phyloP scores from a whole-genome alignment of 2,113 vertebrate species.

The Spilogale gracilis region DNA sequence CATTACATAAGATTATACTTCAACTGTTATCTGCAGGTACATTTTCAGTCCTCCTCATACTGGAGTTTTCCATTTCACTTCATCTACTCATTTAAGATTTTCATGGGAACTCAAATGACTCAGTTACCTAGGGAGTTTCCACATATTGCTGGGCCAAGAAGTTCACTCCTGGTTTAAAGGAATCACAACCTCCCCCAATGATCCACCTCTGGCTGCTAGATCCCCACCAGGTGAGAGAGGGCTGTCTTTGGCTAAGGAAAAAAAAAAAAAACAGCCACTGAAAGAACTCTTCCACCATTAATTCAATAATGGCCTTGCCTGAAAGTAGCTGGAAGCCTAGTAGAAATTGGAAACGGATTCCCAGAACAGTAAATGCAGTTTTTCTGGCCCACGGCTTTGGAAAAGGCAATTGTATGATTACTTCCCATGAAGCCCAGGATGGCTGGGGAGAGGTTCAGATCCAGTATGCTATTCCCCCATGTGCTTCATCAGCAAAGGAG shows the following conservation, averaged over 20 bases:
- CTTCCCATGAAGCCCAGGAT: not conserved
- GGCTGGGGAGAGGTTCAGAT: not conserved
- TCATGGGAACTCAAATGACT: not conserved
- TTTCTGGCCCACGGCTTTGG: not conserved
- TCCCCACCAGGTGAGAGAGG: not conserved
- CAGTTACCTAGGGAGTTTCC: not conserved
- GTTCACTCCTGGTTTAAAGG: not conserved
- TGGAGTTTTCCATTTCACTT: slow-evolving; percentile 57
- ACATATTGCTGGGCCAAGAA: not conserved
- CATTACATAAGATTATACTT: slow-evolving; percentile 17
- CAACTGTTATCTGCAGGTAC: slow-evolving; percentile 31
- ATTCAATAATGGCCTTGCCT: not conserved
- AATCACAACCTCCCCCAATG: not conserved
- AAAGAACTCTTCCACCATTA: slow-evolving; percentile 6
- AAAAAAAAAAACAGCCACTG: not conserved
- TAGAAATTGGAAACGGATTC: slow-evolving; percentile 15
- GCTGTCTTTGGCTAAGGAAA: not conserved
- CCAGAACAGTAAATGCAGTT: not conserved
- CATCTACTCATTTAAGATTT: slow-evolving; percentile 42
- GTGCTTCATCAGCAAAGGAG: not conserved
- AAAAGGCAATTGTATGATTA: not conserved
- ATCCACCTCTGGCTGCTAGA: not conserved
- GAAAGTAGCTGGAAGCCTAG: not conserved
- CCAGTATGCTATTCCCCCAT: not conserved
- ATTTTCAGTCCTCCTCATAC: slow-evolving; percentile 8